These are phyloP conservation scores for Gorsachius magnificus DNA, from an alignment of 2,797 vertebrate species.

Conservation along the genomic window DNA sequence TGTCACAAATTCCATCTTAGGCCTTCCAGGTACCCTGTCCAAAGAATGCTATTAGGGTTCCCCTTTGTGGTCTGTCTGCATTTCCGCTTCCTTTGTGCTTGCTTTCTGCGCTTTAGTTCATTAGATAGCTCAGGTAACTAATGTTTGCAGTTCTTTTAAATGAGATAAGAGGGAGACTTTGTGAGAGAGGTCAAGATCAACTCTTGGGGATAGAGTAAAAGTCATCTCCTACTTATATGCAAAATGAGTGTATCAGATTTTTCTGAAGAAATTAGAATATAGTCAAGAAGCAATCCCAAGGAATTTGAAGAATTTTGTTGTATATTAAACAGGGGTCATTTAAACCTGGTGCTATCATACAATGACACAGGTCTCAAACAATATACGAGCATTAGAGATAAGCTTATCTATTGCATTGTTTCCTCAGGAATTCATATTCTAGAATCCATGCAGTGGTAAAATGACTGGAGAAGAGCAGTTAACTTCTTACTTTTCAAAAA, in stretches of 20 bases:
- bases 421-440: background rate
- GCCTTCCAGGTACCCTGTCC: background rate
- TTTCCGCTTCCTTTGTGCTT: background rate
- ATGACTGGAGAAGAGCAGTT: background rate
- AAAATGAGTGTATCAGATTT: background rate
- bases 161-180: background rate
- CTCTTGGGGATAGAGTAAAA: background rate
- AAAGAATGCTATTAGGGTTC: background rate
- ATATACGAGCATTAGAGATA: background rate
- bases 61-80: background rate
- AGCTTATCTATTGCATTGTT: background rate
- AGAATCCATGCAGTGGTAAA: background rate
- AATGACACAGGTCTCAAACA: background rate
- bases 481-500: background rate
- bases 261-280: background rate
- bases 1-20: background rate
- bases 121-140: background rate
- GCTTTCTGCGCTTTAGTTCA: background rate
- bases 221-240: background rate
- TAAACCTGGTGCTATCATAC: background rate
- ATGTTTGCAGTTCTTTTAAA: background rate
- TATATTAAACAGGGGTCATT: background rate
- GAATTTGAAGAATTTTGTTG: background rate
- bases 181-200: background rate
- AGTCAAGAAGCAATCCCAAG: background rate